Percentiles rank a stretch among this genome's conserved stretches.
These are phyloP conservation scores for Scyliorhinus canicula DNA, from an alignment of 2,797 vertebrate species.

Conservation along the genomic window DNA sequence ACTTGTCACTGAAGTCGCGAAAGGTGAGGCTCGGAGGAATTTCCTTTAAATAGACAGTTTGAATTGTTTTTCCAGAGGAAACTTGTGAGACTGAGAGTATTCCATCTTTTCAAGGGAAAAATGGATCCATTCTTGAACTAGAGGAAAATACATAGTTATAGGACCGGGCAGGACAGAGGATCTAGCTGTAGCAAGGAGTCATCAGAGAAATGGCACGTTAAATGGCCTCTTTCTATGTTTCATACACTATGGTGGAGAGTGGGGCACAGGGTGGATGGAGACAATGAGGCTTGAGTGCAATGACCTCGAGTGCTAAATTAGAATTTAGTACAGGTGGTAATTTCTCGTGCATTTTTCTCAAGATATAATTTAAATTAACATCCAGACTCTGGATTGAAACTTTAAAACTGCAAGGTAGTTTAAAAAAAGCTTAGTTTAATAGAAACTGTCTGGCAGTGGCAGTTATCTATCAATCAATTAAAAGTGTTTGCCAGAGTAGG, in stretches of 20 bases:
- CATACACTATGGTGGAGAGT: neutral
- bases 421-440: no score
- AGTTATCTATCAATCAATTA: no score
- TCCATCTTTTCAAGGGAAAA: neutral
- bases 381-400: no score
- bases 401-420: no score
- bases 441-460: no score
- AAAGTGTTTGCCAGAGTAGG: no score
- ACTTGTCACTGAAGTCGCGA: neutral
- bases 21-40: neutral
- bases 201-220: neutral
- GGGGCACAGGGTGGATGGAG: no score
- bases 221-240: neutral
- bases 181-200: neutral
- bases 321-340: no score
- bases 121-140: neutral
- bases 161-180: neutral
- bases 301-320: no score
- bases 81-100: neutral
- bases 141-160: neutral
- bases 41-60: neutral
- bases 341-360: no score
- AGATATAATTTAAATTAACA: no score
- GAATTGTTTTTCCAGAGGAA: neutral
- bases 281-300: no score